Evolutionary conservation across 2,113 vertebrate genomes (phyloP).

Genomic region (Saimiri boliviensis): DNA sequence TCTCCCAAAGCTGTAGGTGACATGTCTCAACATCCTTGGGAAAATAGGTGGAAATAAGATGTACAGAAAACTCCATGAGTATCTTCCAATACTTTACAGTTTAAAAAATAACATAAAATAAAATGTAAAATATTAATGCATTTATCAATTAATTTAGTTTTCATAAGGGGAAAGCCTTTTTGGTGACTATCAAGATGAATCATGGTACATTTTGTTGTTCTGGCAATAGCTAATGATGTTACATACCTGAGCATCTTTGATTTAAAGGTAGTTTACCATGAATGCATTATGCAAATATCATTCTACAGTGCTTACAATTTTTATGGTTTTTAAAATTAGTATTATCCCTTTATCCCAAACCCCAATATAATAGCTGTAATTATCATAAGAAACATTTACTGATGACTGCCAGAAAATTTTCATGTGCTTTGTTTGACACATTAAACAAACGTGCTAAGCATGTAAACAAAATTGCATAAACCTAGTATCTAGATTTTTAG

Average conservation of each 20-base stretch:
- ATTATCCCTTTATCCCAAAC: background rate
- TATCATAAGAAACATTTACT: slow-evolving; percentile 16
- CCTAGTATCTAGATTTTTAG: background rate
- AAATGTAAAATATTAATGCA: background rate
- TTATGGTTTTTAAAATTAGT: slow-evolving; percentile 16
- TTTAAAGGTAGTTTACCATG: background rate
- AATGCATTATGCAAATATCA: background rate
- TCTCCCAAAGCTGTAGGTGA: background rate
- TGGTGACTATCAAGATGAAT: background rate
- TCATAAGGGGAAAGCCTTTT: background rate
- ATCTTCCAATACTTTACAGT: background rate
- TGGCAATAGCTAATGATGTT: background rate
- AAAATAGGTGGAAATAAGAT: background rate
- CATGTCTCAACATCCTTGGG: background rate
- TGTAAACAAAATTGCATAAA: background rate
- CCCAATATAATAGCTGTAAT: background rate
- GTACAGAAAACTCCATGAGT: background rate
- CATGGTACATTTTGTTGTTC: background rate
- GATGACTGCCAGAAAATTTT: background rate
- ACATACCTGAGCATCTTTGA: background rate
- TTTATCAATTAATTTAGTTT: background rate
- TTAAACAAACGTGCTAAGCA: background rate
- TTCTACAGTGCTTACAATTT: background rate
- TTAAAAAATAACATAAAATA: slow-evolving; percentile 23
- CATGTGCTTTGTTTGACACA: background rate